Conservation (phyloP, 2,888 invertebrate genomes). For the Nephrotoma guestfalica region DNA sequence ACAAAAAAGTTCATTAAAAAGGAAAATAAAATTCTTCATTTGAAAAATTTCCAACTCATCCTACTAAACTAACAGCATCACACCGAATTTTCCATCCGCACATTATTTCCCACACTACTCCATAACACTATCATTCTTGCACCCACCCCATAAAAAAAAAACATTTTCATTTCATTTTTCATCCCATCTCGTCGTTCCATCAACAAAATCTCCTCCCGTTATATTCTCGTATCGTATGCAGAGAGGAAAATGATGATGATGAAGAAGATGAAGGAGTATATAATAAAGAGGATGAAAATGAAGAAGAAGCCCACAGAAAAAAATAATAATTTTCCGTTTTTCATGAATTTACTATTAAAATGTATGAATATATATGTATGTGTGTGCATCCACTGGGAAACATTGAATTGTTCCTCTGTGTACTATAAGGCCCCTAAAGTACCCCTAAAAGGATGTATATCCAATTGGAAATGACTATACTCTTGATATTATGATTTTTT, state of each 20-base stretch:
- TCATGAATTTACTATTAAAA: neutral
- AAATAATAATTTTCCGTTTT: neutral
- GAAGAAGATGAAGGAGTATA: neutral
- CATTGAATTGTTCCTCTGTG: slow-evolving; percentile 32
- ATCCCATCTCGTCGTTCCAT: neutral
- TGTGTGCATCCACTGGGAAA: slow-evolving; percentile 18
- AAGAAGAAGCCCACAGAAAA: neutral
- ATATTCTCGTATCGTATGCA: neutral
- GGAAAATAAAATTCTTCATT: neutral
- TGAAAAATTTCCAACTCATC: neutral
- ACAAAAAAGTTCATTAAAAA: neutral
- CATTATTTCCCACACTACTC: neutral
- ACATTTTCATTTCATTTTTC: neutral
- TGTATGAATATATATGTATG: slow-evolving; percentile 1
- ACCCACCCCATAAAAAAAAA: neutral
- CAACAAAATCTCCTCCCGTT: neutral
- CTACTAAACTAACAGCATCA: neutral
- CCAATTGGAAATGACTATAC: slow-evolving; percentile 23
- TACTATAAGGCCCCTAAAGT: slow-evolving; percentile 29
- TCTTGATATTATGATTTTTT: neutral
- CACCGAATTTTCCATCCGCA: neutral
- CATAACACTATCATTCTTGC: neutral
- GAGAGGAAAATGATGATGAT: neutral
- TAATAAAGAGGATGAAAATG: neutral
- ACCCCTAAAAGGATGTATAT: slow-evolving; percentile 26